Base-by-base conservation (phyloP, 2,888 invertebrate genomes). In the Dolichopus griseipennis region DNA sequence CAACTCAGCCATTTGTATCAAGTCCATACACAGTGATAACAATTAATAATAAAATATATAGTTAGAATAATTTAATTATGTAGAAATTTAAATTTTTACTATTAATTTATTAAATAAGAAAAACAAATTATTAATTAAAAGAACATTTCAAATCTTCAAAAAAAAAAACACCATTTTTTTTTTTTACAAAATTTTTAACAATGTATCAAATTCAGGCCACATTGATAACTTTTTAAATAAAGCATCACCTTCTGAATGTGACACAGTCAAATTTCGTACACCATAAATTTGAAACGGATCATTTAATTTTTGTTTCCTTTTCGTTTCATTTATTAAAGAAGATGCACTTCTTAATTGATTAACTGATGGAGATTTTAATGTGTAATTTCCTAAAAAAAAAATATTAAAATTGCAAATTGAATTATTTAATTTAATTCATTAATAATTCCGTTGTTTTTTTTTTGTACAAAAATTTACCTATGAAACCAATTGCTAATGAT, bases 401-500 rank as follows among this genome's bases (percentile, higher is more conserved):
- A 65, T 34, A 64, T 65, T 37, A 64, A 9, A 64, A 65, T 68
- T 62, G 2, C 66, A 67, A 67, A 63, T 65, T 66, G 33, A 67
- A 66, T 70, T 43, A 52, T 33, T 21, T 61, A 27, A 65, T 43
- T 22, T 22, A 27, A 27, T 27, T 27, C 21, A 2, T 18, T 20
- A 15, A 4, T 20, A 2, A 6, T 20, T 18, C 12, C 12, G 37
- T 21, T 37, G 1, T 27, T 27, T 27, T 27, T 41, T 7, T 20
- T 18, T 37, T 10, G 1, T 12, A 12, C 21, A 1, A 12, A 61
- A 22, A 52, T 43, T 20, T 75, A 83, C 84, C 84, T 70, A 84
- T 82, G 72, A 83, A 80, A 21, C 80, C 83, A 70, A 84, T 73
- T 15, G 83, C 78, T 65, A 84, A 71, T 9, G 80, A 75, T 33